Base-by-base conservation (phyloP, 2,888 invertebrate species). In the Cheilosia pagana region DNA sequence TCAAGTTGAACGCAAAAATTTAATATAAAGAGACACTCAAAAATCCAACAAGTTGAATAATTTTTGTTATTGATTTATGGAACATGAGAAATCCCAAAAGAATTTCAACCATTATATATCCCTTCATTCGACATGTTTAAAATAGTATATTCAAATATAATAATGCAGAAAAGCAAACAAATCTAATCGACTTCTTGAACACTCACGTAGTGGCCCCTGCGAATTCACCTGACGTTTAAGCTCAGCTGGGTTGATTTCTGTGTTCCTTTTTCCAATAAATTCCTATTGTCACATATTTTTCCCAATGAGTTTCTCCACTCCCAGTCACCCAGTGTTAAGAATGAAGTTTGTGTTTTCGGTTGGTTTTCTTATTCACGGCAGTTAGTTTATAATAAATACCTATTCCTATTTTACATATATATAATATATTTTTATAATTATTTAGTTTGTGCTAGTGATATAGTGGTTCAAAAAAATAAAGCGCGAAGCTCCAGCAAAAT, bases 251-350 rank as follows among this genome's bases (percentile, higher is more conserved):
- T 53, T 10, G 16, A 8, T 55, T 70, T 59, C 25, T n/a, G 6
- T 41, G 55, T 74, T 62, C 25, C 65, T 57, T 16, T 62, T 57
- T 2, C 50, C 72, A 72, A 1, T 14, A n/a, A 10, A 55, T 62
- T 60, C 74, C 74, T 39, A 1, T 23, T 55, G 50, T 83, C 74
- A 70, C 5, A 28, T 21, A 52, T 57, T 62, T 19, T 8, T 62
- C 25, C 60, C 95, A 93, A 55, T 57, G 14, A 28, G 28, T 68
- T 68, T 70, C 60, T 75, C 45, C 45, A 48, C 62, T 70, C 65
- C 67, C 74, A 77, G 81, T 81, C 62, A 63, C 65, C 67, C 74
- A 77, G 81, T 81, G 68, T 77, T 74, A 81, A 86, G 77, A 81
- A 81, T 77, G 76, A 86, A 77, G 81, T 81, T 86, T 77, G 71